These are phyloP conservation scores for Caenorhabditis panamensis DNA, from an alignment of 2,888 invertebrate species.

Conservation along the genomic window DNA sequence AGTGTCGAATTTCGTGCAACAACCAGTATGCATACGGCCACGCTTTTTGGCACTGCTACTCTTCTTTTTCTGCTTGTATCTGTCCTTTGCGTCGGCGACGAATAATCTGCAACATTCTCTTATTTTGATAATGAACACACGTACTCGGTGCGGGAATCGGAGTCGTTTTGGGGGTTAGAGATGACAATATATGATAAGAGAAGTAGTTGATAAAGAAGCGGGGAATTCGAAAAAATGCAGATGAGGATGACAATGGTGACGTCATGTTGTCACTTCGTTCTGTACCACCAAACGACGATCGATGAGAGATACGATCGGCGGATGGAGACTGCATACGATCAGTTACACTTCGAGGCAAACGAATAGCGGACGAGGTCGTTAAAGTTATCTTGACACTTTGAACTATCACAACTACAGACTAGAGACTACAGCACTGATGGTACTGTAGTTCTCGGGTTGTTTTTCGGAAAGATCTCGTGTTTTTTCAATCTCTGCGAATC, in stretches of 20 bases:
- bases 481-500: too few species aligned
- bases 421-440: neutral
- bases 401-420: constrained; percentile 7
- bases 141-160: constrained; percentile 7
- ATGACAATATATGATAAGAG: constrained; percentile 4
- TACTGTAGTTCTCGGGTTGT: too few species aligned
- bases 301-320: constrained; percentile 11
- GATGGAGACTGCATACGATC: neutral
- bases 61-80: constrained; percentile 8
- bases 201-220: neutral
- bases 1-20: constrained; percentile 58
- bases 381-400: constrained; percentile 21
- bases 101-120: neutral
- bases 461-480: too few species aligned
- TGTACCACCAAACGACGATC: constrained; percentile 3
- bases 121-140: constrained; percentile 14
- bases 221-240: neutral
- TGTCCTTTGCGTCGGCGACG: neutral
- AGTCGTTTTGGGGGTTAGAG: neutral
- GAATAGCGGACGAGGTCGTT: constrained; percentile 9
- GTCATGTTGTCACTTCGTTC: constrained; percentile 10
- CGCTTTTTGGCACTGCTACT: neutral
- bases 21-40: constrained; percentile 50
- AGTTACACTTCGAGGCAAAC: constrained; percentile 6
- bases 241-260: constrained; percentile 28